Evolutionary conservation across 2,888 invertebrate genomes (phyloP).

Genomic region (Scaptomyza cyrtandrae): DNA sequence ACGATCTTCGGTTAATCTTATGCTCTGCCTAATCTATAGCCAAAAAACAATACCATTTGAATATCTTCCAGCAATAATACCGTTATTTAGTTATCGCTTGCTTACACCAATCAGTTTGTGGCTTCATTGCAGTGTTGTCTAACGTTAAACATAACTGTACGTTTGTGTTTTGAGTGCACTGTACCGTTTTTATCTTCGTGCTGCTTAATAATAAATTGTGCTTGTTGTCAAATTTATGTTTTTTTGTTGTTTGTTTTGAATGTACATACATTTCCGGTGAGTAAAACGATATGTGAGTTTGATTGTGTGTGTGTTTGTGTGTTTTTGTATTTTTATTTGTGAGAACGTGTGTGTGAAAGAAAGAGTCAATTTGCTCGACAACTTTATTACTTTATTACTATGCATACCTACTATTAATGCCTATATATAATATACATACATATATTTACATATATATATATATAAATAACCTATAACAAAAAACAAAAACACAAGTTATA

Average conservation of each 20-base stretch:
- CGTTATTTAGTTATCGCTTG: neutral
- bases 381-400: slow-evolving; percentile 6
- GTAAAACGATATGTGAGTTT: slow-evolving; percentile 1
- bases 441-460: neutral
- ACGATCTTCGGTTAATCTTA: slow-evolving; percentile 12
- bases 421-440: slow-evolving; percentile 1
- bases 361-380: slow-evolving; percentile 18
- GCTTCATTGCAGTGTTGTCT: slow-evolving; percentile 13
- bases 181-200: slow-evolving; percentile 4
- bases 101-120: neutral
- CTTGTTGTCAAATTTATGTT: too few relatives aligned
- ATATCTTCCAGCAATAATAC: slow-evolving; percentile 5
- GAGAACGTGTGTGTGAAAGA: slow-evolving; percentile 5
- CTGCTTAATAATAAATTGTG: neutral
- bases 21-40: slow-evolving; percentile 3
- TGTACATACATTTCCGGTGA: slow-evolving; percentile 26
- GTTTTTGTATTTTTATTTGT: neutral
- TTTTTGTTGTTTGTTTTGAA: neutral
- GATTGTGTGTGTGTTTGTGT: neutral
- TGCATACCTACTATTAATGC: neutral
- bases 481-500: neutral
- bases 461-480: slow-evolving; percentile 1
- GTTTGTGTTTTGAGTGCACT: slow-evolving; percentile 23
- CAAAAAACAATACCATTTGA: slow-evolving; percentile 36
- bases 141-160: neutral